Evolutionary conservation across 2,888 invertebrate species (phyloP).

Genomic region (Orchesellides sinensis): DNA sequence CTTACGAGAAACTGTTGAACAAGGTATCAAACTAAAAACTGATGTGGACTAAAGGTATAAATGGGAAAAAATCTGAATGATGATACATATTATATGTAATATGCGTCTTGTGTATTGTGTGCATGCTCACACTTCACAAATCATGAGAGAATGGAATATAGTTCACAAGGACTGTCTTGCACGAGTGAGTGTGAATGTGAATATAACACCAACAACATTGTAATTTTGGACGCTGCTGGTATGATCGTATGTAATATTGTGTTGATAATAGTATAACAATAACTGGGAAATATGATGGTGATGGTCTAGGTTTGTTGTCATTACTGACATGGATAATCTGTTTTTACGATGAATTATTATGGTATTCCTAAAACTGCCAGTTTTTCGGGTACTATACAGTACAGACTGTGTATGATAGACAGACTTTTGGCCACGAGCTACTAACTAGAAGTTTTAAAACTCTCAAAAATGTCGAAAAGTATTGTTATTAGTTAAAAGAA

Average conservation of each 20-base stretch:
- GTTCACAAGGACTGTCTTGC: conserved; percentile 4
- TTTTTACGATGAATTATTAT: conserved; percentile 4
- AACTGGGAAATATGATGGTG: background rate
- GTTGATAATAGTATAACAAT: conserved; percentile 7
- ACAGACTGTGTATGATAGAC: too few species aligned
- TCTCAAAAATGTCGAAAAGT: too few species aligned
- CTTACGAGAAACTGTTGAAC: background rate
- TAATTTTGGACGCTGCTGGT: background rate
- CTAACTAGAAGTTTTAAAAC: background rate
- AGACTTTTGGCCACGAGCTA: background rate
- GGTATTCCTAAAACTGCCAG: too few species aligned
- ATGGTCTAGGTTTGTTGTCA: conserved; percentile 23
- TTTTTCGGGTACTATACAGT: too few species aligned
- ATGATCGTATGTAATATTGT: background rate
- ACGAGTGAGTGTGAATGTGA: too few species aligned
- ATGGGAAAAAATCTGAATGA: background rate
- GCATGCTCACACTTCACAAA: too few species aligned
- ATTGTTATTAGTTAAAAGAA: background rate
- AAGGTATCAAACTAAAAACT: conserved; percentile 6
- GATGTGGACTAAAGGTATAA: background rate
- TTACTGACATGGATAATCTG: conserved; percentile 25
- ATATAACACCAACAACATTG: too few species aligned
- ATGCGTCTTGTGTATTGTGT: too few species aligned
- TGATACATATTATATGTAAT: background rate
- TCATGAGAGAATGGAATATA: background rate